Evolutionary conservation across 2,888 invertebrate genomes (phyloP), one percentile per base, ranked within the genome.

Genomic region (Ypsolopha scabrella): DNA sequence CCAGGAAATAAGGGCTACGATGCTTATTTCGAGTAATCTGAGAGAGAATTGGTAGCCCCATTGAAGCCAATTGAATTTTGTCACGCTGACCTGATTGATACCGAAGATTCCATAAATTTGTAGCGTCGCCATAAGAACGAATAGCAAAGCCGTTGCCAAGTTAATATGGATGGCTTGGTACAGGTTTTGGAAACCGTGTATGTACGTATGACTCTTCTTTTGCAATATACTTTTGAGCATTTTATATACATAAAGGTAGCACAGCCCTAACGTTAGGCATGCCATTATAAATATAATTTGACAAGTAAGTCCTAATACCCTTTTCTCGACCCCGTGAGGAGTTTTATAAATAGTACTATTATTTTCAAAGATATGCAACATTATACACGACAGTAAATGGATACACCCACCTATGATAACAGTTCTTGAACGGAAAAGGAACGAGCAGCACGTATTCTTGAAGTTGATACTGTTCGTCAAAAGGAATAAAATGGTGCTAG

Each of bases 11-110:
- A 95, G 87, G 6, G 93, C 92, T 61, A 96, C 94, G 65, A 97
- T 93, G n/a, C 93, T 90, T 46, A 97, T 91, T 78, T 97, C 97
- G 51, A 96, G 89, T 6, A 96, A 87, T 34, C 97, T 89, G 50
- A 96, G 89, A 0, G 93, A 93, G 66, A 95, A 92, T 68, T 97
- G 95, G 80, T 94, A 96, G 14, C 94, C 93, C 95, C 96, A 97
- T 87, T 96, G 93, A 4, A 96, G 88, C 97, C 97, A 97, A 55
- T 92, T 92, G 62, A 92, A 90, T 62, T 92, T 91, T 1, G 88
- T 88, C 79, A 89, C 89, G 52, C 81, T 87, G 14, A 88, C 88
- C 62, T 85, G 85, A 57, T 81, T 83, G 50, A 87, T 83, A 6
- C 82, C 82, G 52, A 87, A 75, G 49, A 87, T 86, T 1, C 94